Percentiles rank a stretch among this genome's conserved stretches.
Conservation (phyloP, 2,888 invertebrate species). For the Mallateleia sp. region DNA sequence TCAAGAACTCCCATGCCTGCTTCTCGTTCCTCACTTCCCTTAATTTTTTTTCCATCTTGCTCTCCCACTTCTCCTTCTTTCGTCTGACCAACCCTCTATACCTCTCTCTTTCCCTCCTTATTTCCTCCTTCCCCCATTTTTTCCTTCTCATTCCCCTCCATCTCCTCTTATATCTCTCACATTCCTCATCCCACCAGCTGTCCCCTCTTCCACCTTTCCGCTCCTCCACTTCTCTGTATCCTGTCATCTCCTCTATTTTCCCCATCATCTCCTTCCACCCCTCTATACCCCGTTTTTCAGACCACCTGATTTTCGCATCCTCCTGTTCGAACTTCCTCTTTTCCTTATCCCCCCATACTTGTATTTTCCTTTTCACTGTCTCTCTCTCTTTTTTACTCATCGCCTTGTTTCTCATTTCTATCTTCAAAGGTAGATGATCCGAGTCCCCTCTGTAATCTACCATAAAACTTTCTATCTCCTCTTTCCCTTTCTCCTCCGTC, state of each 20-base stretch:
- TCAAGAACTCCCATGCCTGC: constrained; percentile 3
- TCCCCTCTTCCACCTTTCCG: background rate
- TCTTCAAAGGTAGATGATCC: constrained; percentile 11
- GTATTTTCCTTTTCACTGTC: constrained; percentile 3
- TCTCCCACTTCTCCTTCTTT: constrained; percentile 6
- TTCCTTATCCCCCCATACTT: constrained; percentile 4
- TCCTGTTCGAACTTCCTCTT: background rate
- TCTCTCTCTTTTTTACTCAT: background rate
- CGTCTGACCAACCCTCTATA: background rate
- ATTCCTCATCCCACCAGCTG: constrained; percentile 20
- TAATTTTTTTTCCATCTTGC: background rate
- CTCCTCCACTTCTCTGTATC: background rate
- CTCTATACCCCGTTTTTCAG: background rate
- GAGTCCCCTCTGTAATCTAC: constrained; percentile 15
- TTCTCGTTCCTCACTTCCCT: background rate
- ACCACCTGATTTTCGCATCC: background rate
- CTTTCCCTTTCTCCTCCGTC: background rate
- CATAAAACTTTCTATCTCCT: background rate
- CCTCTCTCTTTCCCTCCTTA: constrained; percentile 5
- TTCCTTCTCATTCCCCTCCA: constrained; percentile 9
- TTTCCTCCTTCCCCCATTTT: background rate
- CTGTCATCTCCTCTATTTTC: background rate
- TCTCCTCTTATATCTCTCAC: constrained; percentile 6
- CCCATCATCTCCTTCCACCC: constrained; percentile 1
- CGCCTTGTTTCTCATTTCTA: background rate